Conservation (phyloP, 1,140 invertebrate genomes). For the Eurosta solidaginis region DNA sequence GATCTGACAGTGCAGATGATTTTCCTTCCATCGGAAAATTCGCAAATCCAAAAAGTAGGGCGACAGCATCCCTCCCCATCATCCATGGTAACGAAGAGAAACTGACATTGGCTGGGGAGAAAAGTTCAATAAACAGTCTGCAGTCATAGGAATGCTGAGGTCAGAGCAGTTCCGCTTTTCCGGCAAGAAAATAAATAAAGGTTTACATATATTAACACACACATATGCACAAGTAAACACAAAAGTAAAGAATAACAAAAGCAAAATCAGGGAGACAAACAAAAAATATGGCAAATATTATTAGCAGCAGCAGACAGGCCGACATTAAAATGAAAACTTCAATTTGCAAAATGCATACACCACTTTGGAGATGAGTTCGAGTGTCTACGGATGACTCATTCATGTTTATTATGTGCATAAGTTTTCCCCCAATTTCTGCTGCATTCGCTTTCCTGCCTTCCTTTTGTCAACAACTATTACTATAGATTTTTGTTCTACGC, state of each 20-base stretch:
- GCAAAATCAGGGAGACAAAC: neutral
- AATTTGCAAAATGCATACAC: constrained; percentile 8
- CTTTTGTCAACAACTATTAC: too few relatives aligned
- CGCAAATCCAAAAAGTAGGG: neutral
- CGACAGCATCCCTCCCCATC: neutral
- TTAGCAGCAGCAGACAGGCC: neutral
- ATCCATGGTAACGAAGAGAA: too few relatives aligned
- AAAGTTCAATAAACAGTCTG: neutral
- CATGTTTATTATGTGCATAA: neutral
- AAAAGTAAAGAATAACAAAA: neutral
- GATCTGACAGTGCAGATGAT: neutral
- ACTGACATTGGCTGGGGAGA: neutral
- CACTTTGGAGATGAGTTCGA: neutral
- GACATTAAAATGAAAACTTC: neutral
- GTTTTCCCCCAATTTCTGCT: neutral
- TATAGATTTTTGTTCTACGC: neutral
- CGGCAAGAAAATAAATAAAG: neutral
- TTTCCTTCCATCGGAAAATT: neutral
- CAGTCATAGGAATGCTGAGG: neutral
- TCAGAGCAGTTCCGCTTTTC: neutral
- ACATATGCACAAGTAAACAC: neutral
- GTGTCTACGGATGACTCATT: neutral
- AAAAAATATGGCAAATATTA: neutral
- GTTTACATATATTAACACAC: too few relatives aligned
- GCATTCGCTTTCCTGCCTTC: neutral